Evolutionary conservation across 2,797 vertebrate genomes (phyloP).

Genomic region (Cirrhinus mrigala): DNA sequence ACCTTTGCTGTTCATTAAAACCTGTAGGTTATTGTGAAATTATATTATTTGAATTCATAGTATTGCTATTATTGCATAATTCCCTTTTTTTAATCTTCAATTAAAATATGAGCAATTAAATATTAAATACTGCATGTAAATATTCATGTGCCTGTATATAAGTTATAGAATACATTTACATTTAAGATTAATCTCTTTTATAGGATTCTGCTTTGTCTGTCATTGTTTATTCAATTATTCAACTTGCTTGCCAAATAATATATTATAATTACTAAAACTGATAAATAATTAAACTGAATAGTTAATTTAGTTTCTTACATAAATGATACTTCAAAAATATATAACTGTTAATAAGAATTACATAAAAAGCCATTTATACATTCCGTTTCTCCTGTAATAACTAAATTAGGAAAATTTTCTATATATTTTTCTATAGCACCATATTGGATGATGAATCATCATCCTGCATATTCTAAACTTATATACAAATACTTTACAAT

Average conservation of each 20-base stretch:
- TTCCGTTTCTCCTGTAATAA: background rate
- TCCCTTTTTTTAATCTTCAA: background rate
- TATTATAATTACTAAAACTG: background rate
- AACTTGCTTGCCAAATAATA: background rate
- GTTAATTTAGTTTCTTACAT: background rate
- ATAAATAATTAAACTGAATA: background rate
- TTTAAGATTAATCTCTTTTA: background rate
- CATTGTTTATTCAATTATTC: background rate
- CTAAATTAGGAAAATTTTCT: background rate
- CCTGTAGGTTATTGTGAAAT: too few species aligned
- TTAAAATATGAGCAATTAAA: background rate
- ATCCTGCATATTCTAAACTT: background rate
- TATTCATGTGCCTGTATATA: background rate
- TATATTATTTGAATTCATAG: too few species aligned
- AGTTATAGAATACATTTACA: background rate
- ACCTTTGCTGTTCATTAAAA: too few species aligned
- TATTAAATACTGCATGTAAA: background rate
- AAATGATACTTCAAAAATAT: background rate
- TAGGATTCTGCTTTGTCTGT: background rate
- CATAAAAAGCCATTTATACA: background rate
- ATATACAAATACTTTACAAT: background rate
- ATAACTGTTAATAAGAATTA: background rate
- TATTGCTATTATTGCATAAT: background rate
- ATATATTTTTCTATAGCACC: background rate
- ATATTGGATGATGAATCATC: background rate